Conservation (phyloP, 1,140 invertebrate species). For the Meloidogyne chitwoodi region DNA sequence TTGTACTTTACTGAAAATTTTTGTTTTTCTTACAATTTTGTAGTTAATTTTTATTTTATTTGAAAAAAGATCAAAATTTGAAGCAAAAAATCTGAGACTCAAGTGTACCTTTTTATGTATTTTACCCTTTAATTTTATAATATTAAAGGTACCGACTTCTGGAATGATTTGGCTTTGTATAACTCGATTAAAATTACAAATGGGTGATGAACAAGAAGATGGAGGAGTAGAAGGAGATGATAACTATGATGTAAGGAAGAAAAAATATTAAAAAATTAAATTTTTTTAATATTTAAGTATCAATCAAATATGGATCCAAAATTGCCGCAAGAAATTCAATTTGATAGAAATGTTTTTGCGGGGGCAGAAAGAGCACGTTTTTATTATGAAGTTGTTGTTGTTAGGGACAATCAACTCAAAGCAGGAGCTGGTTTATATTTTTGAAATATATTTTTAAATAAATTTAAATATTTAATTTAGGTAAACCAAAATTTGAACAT, state of each 20-base stretch:
- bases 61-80: too few relatives aligned
- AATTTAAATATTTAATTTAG: conserved; percentile 1
- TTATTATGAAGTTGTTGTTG: conserved; percentile 9
- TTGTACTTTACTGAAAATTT: too few relatives aligned
- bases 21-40: too few relatives aligned
- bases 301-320: not conserved
- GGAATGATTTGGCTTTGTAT: conserved; percentile 18
- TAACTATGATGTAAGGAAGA: not conserved
- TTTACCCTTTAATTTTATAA: not conserved
- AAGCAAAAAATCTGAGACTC: too few relatives aligned
- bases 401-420: conserved; percentile 16
- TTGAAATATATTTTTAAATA: not conserved
- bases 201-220: conserved; percentile 14
- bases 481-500: conserved; percentile 17
- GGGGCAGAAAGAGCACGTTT: conserved; percentile 25
- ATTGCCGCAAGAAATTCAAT: conserved; percentile 37
- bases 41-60: too few relatives aligned
- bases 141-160: not conserved
- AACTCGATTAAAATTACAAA: conserved; percentile 24
- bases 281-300: not conserved
- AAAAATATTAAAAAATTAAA: not conserved
- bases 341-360: conserved; percentile 36
- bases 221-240: not conserved
- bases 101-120: too few relatives aligned
- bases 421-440: not conserved